Percentiles rank a stretch among this genome's conserved stretches.
phyloP scores from a whole-genome alignment of 2,797 vertebrate genomes.

The Phoebastria nigripes region DNA sequence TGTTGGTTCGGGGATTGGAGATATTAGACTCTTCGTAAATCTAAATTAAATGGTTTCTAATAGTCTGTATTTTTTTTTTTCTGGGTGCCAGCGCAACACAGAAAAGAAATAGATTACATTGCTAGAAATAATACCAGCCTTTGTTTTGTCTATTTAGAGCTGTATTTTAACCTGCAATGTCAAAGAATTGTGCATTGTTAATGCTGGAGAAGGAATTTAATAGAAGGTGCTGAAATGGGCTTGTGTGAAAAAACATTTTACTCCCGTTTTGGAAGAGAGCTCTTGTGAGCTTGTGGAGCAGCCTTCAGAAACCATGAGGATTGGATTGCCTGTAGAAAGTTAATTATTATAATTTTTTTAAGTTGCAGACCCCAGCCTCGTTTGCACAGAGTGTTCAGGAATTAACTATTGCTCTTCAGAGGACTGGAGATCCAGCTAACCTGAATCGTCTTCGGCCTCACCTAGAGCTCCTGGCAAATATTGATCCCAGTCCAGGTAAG shows the following conservation, averaged over 20 bases:
- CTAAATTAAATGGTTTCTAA: not conserved
- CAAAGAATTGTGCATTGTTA: not conserved
- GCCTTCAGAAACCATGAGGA: not conserved
- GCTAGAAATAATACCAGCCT: not conserved
- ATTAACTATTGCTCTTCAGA: constrained; percentile 96
- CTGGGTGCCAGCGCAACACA: not conserved
- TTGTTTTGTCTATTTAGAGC: not conserved
- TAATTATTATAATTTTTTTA: constrained; percentile 70
- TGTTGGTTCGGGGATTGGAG: not conserved
- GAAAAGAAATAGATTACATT: not conserved
- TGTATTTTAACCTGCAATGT: not conserved
- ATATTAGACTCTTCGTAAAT: not conserved
- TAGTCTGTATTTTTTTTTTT: not conserved
- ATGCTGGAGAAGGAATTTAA: not conserved
- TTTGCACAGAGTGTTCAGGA: constrained; percentile 99
- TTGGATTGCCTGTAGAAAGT: constrained; percentile 49
- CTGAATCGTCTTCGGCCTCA: constrained; percentile 95
- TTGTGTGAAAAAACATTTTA: not conserved
- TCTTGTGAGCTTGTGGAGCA: not conserved
- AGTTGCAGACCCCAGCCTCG: constrained; percentile 98
- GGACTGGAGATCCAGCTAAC: constrained; percentile 98
- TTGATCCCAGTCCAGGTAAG: constrained; percentile 97
- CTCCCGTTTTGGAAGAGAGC: not conserved
- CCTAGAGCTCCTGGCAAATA: constrained; percentile 94
- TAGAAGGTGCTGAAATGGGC: not conserved